These are phyloP conservation scores for Pseudomyrmex sp. DNA, from an alignment of 1,140 invertebrate genomes.

Conservation along the genomic window DNA sequence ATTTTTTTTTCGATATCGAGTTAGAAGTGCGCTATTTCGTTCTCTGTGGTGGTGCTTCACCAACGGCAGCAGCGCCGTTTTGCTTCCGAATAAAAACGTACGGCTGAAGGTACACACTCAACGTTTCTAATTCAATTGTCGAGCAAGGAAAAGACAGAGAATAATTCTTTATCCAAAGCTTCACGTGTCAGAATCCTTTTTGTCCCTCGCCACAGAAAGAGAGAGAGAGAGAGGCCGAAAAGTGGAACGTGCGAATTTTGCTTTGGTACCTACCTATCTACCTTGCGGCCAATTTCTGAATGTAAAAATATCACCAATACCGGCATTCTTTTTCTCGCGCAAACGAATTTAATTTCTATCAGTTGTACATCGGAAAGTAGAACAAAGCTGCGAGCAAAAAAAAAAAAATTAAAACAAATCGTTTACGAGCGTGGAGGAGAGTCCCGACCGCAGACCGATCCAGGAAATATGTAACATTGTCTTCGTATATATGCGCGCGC, in stretches of 20 bases:
- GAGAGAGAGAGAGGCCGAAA: not conserved
- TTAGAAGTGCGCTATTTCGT: not conserved
- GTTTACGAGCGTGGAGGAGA: not conserved
- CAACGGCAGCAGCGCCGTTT: no score
- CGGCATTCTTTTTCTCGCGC: not conserved
- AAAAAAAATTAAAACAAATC: not conserved
- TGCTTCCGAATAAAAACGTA: not conserved
- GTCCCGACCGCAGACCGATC: not conserved
- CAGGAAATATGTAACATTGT: not conserved
- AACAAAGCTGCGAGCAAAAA: not conserved
- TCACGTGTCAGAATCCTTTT: not conserved
- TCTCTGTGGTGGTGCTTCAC: not conserved
- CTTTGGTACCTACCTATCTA: not conserved
- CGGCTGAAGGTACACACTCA: not conserved
- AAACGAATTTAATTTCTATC: conserved; percentile 13
- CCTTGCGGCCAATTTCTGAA: not conserved
- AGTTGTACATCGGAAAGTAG: not conserved
- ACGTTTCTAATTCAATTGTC: not conserved
- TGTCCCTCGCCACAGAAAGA: no score
- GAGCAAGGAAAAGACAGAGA: no score
- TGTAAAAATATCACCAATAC: conserved; percentile 7
- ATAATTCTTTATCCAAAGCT: conserved; percentile 5
- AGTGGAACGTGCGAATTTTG: not conserved
- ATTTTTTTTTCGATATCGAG: not conserved
- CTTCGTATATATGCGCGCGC: not conserved